Conservation (phyloP, 2,113 vertebrate genomes). For the Heteronetta atricapilla region DNA sequence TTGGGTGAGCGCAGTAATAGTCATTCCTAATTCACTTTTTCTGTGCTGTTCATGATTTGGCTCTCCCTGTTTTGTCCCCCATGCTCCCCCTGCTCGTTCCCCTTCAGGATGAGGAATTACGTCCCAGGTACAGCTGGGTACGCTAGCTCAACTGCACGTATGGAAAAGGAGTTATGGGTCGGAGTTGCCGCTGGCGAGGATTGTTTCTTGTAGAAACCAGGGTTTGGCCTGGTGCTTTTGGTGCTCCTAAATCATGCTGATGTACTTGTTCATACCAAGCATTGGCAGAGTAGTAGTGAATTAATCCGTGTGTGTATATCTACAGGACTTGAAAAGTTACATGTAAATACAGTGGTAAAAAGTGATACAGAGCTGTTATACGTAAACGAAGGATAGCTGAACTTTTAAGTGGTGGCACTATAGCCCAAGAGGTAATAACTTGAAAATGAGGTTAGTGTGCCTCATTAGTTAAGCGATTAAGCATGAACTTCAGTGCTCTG, state of each 20-base stretch:
- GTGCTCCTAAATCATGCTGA: background rate
- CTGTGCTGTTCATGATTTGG: background rate
- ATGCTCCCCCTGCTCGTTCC: background rate
- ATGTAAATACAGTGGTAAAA: background rate
- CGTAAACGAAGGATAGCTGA: accelerated
- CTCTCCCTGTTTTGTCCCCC: accelerated
- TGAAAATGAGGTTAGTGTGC: background rate
- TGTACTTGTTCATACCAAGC: background rate
- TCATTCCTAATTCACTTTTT: background rate
- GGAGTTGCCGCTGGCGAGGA: background rate
- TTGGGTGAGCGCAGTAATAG: background rate
- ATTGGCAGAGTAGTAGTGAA: background rate
- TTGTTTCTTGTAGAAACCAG: background rate
- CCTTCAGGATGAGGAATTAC: background rate
- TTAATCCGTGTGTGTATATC: accelerated
- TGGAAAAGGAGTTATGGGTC: background rate
- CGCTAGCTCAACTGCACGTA: background rate
- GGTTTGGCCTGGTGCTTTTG: background rate
- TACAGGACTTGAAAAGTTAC: background rate
- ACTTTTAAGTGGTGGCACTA: background rate
- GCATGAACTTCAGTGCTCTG: background rate
- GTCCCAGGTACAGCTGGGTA: background rate
- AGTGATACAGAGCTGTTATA: background rate
- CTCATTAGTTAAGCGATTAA: background rate
- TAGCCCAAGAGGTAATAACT: background rate